Conservation (phyloP, 92 coral and sea anemone species). For the Siderastrea radians region DNA sequence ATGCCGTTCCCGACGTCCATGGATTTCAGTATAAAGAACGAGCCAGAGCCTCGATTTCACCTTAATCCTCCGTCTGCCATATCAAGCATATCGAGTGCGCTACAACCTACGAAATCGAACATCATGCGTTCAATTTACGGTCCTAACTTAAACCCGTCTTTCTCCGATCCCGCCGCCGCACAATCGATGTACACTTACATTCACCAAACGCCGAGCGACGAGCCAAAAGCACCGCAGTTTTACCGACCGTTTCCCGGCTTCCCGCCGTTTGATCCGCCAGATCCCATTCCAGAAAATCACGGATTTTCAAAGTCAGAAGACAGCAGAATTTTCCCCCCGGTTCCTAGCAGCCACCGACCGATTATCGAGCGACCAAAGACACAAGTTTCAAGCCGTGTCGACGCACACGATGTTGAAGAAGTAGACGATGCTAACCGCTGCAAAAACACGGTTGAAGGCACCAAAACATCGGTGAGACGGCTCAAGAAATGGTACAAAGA, state of each 20-base stretch:
- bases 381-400: conserved; percentile 69
- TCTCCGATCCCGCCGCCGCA: conserved; percentile 74
- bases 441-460: conserved; percentile 99
- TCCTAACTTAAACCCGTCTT: conserved; percentile 74
- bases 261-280: conserved; percentile 62
- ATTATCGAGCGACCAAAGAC: conserved; percentile 66
- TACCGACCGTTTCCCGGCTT: conserved; percentile 86
- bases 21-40: conserved; percentile 76
- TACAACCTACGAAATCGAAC: conserved; percentile 74
- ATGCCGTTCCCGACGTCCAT: conserved; percentile 66
- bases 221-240: conserved; percentile 83
- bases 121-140: conserved; percentile 78
- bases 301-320: conserved; percentile 75
- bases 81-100: conserved; percentile 67
- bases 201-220: conserved; percentile 75
- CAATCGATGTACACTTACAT: conserved; percentile 87
- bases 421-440: conserved; percentile 98
- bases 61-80: conserved; percentile 57
- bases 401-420: conserved; percentile 93
- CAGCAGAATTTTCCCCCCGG: conserved; percentile 68
- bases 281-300: conserved; percentile 60
- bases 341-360: conserved; percentile 68
- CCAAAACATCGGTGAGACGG: conserved; percentile 97
- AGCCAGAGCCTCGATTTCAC: conserved; percentile 75
- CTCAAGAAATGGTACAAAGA: conserved; percentile 99